Percentiles rank a stretch among this genome's conserved stretches.
Evolutionary conservation across 2,888 invertebrate species (phyloP).

Genomic region (Tortrix viridana): DNA sequence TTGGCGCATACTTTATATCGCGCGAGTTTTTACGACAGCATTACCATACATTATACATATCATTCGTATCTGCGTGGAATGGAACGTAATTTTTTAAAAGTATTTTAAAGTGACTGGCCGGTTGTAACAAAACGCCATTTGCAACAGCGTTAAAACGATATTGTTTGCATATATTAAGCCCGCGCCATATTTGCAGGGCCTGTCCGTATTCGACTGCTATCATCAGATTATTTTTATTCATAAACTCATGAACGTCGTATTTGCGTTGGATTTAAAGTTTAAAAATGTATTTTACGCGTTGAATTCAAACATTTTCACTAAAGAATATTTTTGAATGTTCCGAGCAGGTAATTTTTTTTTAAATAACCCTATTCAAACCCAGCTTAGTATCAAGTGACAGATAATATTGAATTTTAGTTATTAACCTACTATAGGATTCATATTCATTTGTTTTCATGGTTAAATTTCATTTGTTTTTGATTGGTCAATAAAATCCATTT

Average conservation of each 20-base stretch:
- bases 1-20: conserved; percentile 48
- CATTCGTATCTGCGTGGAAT: conserved; percentile 44
- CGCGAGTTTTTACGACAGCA: conserved; percentile 54
- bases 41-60: conserved; percentile 49
- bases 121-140: conserved; percentile 50
- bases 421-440: too few relatives aligned
- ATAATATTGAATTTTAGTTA: too few relatives aligned
- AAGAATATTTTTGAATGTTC: neutral
- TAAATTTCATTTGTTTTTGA: too few relatives aligned
- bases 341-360: conserved; percentile 4
- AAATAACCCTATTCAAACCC: conserved; percentile 1
- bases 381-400: too few relatives aligned
- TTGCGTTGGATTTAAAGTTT: conserved; percentile 32
- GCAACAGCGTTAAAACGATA: conserved; percentile 54
- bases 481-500: too few relatives aligned
- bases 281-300: conserved; percentile 11
- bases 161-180: conserved; percentile 60
- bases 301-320: neutral
- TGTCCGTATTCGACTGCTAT: conserved; percentile 18
- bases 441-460: too few relatives aligned
- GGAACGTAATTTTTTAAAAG: conserved; percentile 45
- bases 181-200: conserved; percentile 34
- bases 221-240: conserved; percentile 38
- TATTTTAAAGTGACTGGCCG: conserved; percentile 41
- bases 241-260: conserved; percentile 24